Conservation (phyloP, 2,888 invertebrate species). For the Zootermopsis nevadensis region DNA sequence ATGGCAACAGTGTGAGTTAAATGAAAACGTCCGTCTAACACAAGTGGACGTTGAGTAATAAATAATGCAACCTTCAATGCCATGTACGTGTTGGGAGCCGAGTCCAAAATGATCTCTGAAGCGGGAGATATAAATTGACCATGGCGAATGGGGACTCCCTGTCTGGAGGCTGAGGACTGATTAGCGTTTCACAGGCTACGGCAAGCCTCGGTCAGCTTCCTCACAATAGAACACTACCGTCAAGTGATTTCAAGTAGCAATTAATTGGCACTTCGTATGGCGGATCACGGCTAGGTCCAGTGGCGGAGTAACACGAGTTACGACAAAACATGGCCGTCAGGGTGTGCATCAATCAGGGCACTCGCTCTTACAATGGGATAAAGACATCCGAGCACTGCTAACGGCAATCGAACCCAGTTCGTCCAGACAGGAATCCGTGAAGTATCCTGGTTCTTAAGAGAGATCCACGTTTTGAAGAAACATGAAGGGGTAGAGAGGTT, state of each 20-base stretch:
- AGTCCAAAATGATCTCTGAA: neutral
- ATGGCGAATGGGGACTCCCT: neutral
- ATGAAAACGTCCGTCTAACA: neutral
- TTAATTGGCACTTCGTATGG: conserved; percentile 17
- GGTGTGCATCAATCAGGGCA: no score
- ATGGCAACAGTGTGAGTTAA: no score
- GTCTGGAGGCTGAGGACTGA: neutral
- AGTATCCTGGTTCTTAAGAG: no score
- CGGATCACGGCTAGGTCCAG: neutral
- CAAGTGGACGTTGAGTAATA: neutral
- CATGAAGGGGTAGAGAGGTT: no score
- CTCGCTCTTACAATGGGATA: no score
- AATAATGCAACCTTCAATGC: neutral
- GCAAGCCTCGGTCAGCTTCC: neutral
- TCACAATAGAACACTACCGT: neutral
- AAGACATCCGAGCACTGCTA: no score
- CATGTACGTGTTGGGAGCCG: neutral
- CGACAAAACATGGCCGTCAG: no score
- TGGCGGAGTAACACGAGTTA: neutral
- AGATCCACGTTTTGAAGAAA: no score
- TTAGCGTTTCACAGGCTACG: neutral
- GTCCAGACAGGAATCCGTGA: no score
- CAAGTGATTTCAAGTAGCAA: conserved; percentile 29
- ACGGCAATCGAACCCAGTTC: no score
- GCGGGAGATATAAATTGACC: neutral